These are phyloP conservation scores for Denticeps clupeoides DNA, from an alignment of 2,797 vertebrate genomes.

Conservation along the genomic window DNA sequence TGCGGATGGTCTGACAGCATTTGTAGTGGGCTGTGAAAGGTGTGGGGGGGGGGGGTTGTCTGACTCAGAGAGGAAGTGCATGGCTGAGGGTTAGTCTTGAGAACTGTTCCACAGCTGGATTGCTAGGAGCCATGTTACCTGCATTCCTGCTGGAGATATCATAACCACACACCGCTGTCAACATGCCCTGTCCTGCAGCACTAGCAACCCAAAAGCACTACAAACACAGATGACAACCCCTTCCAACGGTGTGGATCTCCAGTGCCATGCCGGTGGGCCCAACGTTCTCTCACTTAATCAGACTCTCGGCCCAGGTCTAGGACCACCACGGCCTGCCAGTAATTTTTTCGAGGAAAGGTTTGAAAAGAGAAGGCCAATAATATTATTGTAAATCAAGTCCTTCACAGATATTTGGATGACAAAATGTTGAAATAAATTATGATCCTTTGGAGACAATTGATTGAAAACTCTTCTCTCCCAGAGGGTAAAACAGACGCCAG, in stretches of 20 bases:
- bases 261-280: too few species aligned
- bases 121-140: not conserved
- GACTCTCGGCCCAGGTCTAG: too few species aligned
- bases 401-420: not conserved
- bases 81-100: not conserved
- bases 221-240: not conserved
- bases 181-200: not conserved
- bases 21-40: not conserved
- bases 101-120: conserved; percentile 6
- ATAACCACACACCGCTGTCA: not conserved
- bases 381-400: not conserved
- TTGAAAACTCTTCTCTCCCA: not conserved
- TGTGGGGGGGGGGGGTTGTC: conserved; percentile 7
- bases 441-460: not conserved
- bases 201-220: not conserved
- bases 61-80: conserved; percentile 20
- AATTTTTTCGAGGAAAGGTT: not conserved
- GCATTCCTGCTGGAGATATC: not conserved
- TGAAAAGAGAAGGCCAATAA: not conserved
- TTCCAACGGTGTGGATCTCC: too few species aligned
- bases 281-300: too few species aligned
- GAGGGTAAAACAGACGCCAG: not conserved
- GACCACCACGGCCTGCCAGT: too few species aligned
- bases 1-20: not conserved
- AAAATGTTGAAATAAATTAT: not conserved